phyloP scores from a whole-genome alignment of 2,113 vertebrate genomes.

The Alexandromys fortis region DNA sequence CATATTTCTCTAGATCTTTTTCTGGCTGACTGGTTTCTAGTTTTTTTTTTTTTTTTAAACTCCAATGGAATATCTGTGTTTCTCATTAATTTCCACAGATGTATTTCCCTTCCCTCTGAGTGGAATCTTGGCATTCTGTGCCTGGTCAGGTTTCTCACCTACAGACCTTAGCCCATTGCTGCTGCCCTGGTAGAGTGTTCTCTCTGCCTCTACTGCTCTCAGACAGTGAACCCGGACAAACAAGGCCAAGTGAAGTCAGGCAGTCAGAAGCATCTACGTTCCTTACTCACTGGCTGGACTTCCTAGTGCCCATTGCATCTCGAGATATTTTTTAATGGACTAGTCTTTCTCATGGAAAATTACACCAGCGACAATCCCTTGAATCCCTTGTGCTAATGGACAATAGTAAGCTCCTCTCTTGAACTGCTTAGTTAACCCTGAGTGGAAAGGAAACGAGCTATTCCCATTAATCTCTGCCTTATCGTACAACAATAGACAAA shows the following conservation, averaged over 20 bases:
- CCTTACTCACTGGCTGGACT: conserved; percentile 43
- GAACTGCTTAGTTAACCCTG: not conserved
- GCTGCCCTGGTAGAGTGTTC: not conserved
- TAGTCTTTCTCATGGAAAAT: conserved; percentile 27
- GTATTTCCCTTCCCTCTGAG: conserved; percentile 67
- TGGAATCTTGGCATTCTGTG: conserved; percentile 72
- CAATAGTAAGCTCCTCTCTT: not conserved
- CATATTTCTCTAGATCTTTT: conserved; percentile 65
- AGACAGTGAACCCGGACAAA: conserved; percentile 51
- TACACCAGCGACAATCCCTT: conserved; percentile 41
- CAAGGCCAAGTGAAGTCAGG: not conserved
- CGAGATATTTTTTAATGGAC: conserved; percentile 62
- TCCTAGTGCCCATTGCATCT: not conserved
- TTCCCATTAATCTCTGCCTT: not conserved
- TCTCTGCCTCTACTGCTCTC: conserved; percentile 33
- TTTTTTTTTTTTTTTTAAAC: conserved; percentile 34
- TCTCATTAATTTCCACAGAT: conserved; percentile 76
- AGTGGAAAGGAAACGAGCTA: not conserved
- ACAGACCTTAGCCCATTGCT: conserved; percentile 20
- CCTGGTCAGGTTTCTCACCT: conserved; percentile 68
- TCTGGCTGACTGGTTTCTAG: conserved; percentile 61
- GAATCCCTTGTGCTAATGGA: conserved; percentile 3
- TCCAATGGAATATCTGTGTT: conserved; percentile 75
- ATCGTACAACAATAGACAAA: not conserved
- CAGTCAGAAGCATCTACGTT: not conserved